These are phyloP conservation scores for Drosophila setifemur DNA, from an alignment of 1,140 invertebrate species.

Conservation along the genomic window DNA sequence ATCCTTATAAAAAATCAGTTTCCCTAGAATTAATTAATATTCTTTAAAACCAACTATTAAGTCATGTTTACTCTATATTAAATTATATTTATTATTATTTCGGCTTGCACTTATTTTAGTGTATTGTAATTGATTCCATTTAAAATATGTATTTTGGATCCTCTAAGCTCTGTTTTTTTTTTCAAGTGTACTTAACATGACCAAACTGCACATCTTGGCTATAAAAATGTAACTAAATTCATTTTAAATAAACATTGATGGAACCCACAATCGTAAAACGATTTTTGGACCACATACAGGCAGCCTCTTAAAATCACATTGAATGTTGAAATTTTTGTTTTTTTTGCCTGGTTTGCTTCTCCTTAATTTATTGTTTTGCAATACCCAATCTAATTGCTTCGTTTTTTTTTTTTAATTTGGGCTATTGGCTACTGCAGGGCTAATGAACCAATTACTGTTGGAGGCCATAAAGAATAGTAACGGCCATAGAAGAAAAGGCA, in stretches of 20 bases:
- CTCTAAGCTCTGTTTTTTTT: slow-evolving; percentile 1
- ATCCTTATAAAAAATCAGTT: no score
- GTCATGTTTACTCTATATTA: no score
- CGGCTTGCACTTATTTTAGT: no score
- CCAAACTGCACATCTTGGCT: not conserved
- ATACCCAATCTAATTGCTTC: slow-evolving; percentile 55
- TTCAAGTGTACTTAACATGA: not conserved
- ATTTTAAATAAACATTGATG: not conserved
- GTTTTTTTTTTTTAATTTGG: not conserved
- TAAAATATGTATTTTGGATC: not conserved
- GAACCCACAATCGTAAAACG: not conserved
- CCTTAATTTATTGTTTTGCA: slow-evolving; percentile 4
- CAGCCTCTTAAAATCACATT: slow-evolving; percentile 37
- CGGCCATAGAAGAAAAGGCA: slow-evolving; percentile 32
- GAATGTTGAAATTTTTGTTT: not conserved
- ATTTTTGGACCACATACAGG: slow-evolving; percentile 34
- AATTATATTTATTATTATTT: no score
- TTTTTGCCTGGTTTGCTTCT: not conserved
- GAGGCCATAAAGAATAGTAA: slow-evolving; percentile 66
- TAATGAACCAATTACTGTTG: slow-evolving; percentile 72
- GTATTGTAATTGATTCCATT: no score
- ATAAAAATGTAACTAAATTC: slow-evolving; percentile 13
- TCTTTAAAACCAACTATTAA: no score
- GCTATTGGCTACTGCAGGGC: slow-evolving; percentile 59
- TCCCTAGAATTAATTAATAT: no score